Conservation (phyloP, 2,113 vertebrate genomes). For the Mastomys natalensis region DNA sequence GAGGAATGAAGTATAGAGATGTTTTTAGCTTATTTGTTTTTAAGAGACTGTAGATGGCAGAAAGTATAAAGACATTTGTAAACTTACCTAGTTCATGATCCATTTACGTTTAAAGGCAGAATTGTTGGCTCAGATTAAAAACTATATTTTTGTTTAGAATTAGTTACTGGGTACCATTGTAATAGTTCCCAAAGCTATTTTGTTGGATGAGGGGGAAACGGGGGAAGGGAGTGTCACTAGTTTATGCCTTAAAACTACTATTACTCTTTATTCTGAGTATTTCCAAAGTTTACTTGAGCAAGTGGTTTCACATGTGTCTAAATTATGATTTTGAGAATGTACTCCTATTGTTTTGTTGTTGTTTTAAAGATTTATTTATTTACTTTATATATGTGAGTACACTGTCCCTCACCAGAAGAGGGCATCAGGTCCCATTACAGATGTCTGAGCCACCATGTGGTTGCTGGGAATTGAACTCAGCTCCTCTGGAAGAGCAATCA, state of each 20-base stretch:
- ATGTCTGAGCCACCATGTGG: too few relatives aligned
- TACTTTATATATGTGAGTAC: too few relatives aligned
- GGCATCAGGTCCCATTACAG: too few relatives aligned
- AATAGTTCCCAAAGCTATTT: neutral
- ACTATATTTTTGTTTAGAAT: neutral
- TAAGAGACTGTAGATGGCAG: neutral
- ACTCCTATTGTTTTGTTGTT: neutral
- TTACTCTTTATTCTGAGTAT: conserved; percentile 55
- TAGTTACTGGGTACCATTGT: neutral
- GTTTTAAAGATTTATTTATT: too few relatives aligned
- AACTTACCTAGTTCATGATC: conserved; percentile 29
- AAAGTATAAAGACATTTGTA: neutral
- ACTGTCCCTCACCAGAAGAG: too few relatives aligned
- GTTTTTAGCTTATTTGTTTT: neutral
- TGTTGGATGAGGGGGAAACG: neutral
- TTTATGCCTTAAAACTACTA: conserved; percentile 23
- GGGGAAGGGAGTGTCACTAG: neutral
- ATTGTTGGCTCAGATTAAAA: conserved; percentile 5
- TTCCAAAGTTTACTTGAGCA: conserved; percentile 11
- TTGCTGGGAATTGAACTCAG: too few relatives aligned
- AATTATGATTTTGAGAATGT: neutral
- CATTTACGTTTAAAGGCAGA: conserved; percentile 19
- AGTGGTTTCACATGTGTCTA: conserved; percentile 36
- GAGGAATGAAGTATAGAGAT: neutral
- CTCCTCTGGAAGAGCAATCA: too few relatives aligned